Evolutionary conservation across 2,888 invertebrate genomes (phyloP), one percentile per base, ranked within the genome.

Genomic region (Polydrusus tereticollis): DNA sequence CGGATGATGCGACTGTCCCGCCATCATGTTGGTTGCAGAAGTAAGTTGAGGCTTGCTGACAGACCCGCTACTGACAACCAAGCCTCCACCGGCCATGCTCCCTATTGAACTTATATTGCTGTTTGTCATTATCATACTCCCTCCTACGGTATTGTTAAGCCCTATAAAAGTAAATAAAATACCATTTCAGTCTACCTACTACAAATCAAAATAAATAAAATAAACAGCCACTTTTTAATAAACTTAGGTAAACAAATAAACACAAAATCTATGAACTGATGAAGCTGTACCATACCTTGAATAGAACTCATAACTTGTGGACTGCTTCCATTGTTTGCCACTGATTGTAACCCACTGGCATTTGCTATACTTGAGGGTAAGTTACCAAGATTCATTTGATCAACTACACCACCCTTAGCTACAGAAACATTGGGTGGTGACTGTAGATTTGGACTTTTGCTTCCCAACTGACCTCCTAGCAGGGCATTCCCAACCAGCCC

Each of bases 401-500:
- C 91, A 4, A 88, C 89, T 78, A 90, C 89, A 62, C 78, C 84
- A 80, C 86, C 90, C 89, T 86, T 84, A 78, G 92, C 91, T 75
- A 93, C 92, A 77, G 93, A 92, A 79, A 94, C 92, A 82, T 94
- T 94, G 57, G 94, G 94, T 69, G 94, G 94, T 66, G 94, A 94
- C 85, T 95, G 95, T 83, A 95, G 87, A 83, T 92, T 94, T 76
- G 94, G 94, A 85, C 93, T 94, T 85, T 94, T 94, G 86, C 90
- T 94, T 76, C 93, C 93, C 84, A 94, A 87, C 81, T 91, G 91
- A 82, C 91, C 93, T 85, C 92, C 90, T 75, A 93, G 89, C 83
- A 93, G 89, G 79, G 92, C 89, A 86, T 91, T 90, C 66, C 90
- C 89, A 83, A 93, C 90, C 84, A 92, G 87, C 85, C 88, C 88